A percentile compares a stretch with the other conserved stretches of the same genome.
Conservation (phyloP, 2,888 invertebrate species). For the Erebia aethiops region DNA sequence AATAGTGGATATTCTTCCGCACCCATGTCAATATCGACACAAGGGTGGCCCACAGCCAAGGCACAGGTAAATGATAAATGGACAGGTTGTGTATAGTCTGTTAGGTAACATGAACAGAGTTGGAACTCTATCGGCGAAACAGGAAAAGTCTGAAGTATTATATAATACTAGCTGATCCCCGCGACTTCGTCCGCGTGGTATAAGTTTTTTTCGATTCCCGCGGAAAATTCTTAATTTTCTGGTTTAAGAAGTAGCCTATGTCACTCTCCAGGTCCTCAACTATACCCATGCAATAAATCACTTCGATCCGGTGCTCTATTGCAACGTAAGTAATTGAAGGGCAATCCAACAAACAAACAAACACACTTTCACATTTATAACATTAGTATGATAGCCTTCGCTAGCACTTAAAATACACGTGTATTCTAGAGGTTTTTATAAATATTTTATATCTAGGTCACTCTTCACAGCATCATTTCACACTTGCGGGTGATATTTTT, state of each 20-base stretch:
- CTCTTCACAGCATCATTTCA: background rate
- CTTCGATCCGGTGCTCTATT: no score
- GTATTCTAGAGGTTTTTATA: no score
- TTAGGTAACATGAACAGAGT: background rate
- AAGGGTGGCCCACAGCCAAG: constrained; percentile 38
- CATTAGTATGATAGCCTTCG: no score
- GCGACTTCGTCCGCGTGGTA: background rate
- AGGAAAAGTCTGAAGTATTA: background rate
- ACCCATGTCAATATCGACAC: constrained; percentile 57
- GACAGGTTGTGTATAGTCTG: constrained; percentile 16
- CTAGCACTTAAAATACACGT: no score
- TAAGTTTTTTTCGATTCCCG: no score
- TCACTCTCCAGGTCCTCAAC: no score
- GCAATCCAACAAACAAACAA: no score
- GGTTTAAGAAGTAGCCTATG: no score
- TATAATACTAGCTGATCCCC: background rate
- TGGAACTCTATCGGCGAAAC: background rate
- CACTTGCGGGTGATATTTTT: background rate
- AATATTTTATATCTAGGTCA: background rate
- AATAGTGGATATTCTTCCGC: constrained; percentile 48
- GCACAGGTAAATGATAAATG: constrained; percentile 26
- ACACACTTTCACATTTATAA: no score
- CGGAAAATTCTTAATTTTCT: no score
- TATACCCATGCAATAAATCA: no score
- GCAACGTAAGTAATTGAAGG: no score